Base-by-base conservation (phyloP, 1,140 invertebrate species). In the Drosophila virilis region DNA sequence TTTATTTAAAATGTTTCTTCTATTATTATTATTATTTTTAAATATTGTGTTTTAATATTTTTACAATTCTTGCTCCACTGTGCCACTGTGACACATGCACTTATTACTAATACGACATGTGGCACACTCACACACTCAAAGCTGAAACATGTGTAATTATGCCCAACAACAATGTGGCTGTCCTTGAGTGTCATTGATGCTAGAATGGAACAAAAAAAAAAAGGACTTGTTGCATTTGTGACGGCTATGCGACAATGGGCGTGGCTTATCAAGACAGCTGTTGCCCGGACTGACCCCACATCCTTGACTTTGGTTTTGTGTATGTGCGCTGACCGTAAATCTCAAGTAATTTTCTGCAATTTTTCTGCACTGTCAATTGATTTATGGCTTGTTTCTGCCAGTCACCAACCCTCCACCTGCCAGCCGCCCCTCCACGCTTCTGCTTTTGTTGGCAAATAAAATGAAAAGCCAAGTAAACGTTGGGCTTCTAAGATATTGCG, bases 311-410 rank as follows among this genome's bases (percentile, higher is more conserved):
- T 62, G 51, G n/a, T 40, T 74, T 77, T 86, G 77, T 85, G 74
- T 85, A 70, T 85, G 81, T 50, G 60, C 65, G 64, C 76, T 86
- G 82, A 86, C 83, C 83, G 82, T 88, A 86, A 88, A 88, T 82
- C 88, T 82, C 82, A 78, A 86, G 82, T 79, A 88, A 86, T 86
- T 86, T 86, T 86, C 83, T 88, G 76, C 82, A 86, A 86, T 86
- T 88, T 86, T 88, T 86, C 82, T 77, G 73, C 82, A 73, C 72
- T 88, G 72, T 77, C 82, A 79, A 86, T 86, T 86, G 82, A 86
- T 86, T 86, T 86, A 86, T 86, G 68, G 83, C 83, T 79, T 78
- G 78, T 58, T 80, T 74, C 64, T 77, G 69, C 48, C 59, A 38
- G 10, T 35, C 15, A 55, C 32, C 17, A 28, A 5, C 22, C 8